Base-by-base conservation (phyloP, 1,140 invertebrate species). In the Lanistes nyassanus region DNA sequence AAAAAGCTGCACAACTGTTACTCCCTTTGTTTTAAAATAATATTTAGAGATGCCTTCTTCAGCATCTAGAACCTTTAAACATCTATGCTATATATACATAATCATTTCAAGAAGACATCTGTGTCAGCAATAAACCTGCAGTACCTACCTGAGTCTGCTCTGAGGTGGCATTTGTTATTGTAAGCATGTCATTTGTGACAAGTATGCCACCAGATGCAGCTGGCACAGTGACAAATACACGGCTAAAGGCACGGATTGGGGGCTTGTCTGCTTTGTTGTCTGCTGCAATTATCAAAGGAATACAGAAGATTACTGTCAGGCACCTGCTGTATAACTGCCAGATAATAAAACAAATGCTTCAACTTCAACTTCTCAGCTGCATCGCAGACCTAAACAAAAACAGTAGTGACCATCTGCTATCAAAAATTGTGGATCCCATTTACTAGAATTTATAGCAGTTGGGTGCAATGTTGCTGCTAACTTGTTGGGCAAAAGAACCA, bases 161-260 rank as follows among this genome's bases (percentile, higher is more conserved):
- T 21, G 91, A 86, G 2, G 93, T 94, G 23, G 95, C 93, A 84
- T 93, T 93, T 16, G 92, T 93, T 53, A 98, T 90, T 76, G 93
- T 93, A 3, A 97, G 86, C 77, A 94, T 92, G 84, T 98, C 96
- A 88, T 97, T 97, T 65, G 92, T 91, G 79, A 98, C 96, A 81
- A 94, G 39, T 9, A 81, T 79, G 69, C 82, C 96, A 47, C 95
- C 94, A 47, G 69, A 37, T 21, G 92, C 93, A 72, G 93, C 92
- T 0, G 95, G 94, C 64, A 96, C 93, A 78, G 97, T 94, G 3
- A 95, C 90, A 79, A 96, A 94, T 0, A 93, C 93, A 72, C 95
- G 91, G 77, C 92, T 93, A 87, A 98, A 98, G 39, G 93, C 92
- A n/a, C 95, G 92, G 11, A 94, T 87, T 0, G 92, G 91, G 26